phyloP scores from a whole-genome alignment of 2,797 vertebrate genomes.

The Acipenser ruthenus region DNA sequence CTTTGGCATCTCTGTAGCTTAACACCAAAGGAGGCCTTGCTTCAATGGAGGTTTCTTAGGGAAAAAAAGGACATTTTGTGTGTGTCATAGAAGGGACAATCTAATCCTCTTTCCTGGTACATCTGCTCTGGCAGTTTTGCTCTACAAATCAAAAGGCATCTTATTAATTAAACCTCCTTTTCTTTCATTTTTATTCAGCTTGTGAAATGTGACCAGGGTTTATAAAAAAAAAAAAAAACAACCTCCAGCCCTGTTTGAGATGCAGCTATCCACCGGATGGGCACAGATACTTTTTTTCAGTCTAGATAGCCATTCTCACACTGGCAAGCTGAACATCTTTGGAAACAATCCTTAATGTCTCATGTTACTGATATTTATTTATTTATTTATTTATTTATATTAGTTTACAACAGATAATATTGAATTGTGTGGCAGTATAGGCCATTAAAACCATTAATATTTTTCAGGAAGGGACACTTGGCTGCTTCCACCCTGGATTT shows the following conservation, averaged over 20 bases:
- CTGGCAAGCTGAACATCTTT: no score
- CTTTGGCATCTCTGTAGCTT: slow-evolving; percentile 68
- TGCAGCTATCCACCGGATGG: slow-evolving; percentile 41
- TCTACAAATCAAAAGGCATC: slow-evolving; percentile 77
- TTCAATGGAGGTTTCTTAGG: slow-evolving; percentile 68
- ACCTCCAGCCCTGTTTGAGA: slow-evolving; percentile 29
- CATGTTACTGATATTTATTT: no score
- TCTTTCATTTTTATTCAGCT: slow-evolving; percentile 75
- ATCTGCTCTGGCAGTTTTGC: slow-evolving; percentile 77
- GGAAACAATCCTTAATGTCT: no score
- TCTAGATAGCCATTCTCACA: no score
- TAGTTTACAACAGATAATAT: no score
- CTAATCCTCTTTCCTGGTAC: slow-evolving; percentile 84
- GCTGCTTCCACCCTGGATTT: slow-evolving; percentile 45
- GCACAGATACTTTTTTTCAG: no score
- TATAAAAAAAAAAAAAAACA: no score
- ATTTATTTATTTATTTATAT: no score
- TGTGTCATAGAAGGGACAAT: slow-evolving; percentile 66
- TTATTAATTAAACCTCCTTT: slow-evolving; percentile 71
- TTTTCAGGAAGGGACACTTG: not conserved
- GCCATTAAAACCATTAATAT: no score
- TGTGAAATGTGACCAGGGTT: slow-evolving; percentile 68
- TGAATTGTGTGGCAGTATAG: no score
- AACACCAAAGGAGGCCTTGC: slow-evolving; percentile 68
- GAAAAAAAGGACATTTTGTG: slow-evolving; percentile 62